A percentile compares a stretch with the other conserved stretches of the same genome.
Conservation (phyloP, 2,113 vertebrate genomes). For the Perccottus glenii region DNA sequence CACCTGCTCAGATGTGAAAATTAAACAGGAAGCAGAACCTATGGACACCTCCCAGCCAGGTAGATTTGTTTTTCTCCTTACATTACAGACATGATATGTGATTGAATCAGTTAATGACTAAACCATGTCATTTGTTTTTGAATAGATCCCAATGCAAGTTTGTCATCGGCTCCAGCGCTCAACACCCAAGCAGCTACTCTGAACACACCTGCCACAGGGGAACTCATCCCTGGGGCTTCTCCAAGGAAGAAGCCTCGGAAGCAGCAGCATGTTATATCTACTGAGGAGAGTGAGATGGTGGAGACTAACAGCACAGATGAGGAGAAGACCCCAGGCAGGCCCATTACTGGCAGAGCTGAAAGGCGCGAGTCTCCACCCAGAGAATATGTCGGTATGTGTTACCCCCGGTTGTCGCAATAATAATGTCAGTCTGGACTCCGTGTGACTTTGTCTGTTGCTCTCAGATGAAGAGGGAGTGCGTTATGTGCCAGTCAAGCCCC, state of each 20-base stretch:
- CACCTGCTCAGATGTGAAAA: constrained; percentile 86
- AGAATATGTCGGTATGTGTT: constrained; percentile 91
- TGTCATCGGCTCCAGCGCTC: constrained; percentile 70
- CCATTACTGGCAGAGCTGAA: constrained; percentile 85
- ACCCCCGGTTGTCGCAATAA: neutral
- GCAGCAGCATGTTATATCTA: constrained; percentile 97
- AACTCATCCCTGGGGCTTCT: constrained; percentile 92
- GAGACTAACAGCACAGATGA: constrained; percentile 98
- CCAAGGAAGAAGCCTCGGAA: constrained; percentile 97
- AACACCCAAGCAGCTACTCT: constrained; percentile 84
- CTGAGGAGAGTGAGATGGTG: constrained; percentile 98
- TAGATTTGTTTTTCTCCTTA: constrained; percentile 11
- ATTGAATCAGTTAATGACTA: neutral
- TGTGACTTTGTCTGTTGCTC: constrained; percentile 8
- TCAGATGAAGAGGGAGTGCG: constrained; percentile 97
- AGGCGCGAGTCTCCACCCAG: constrained; percentile 94
- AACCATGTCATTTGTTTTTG: neutral
- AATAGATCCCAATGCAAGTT: constrained; percentile 56
- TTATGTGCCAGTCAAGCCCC: constrained; percentile 90
- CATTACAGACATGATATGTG: too few relatives aligned
- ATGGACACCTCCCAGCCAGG: constrained; percentile 82
- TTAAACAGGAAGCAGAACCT: constrained; percentile 91
- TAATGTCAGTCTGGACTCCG: neutral
- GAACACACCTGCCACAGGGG: constrained; percentile 80
- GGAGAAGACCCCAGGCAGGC: constrained; percentile 88